A percentile compares a stretch with the other conserved stretches of the same genome.
phyloP scores from a whole-genome alignment of 2,888 invertebrate species.

The Drosophila anomelani region DNA sequence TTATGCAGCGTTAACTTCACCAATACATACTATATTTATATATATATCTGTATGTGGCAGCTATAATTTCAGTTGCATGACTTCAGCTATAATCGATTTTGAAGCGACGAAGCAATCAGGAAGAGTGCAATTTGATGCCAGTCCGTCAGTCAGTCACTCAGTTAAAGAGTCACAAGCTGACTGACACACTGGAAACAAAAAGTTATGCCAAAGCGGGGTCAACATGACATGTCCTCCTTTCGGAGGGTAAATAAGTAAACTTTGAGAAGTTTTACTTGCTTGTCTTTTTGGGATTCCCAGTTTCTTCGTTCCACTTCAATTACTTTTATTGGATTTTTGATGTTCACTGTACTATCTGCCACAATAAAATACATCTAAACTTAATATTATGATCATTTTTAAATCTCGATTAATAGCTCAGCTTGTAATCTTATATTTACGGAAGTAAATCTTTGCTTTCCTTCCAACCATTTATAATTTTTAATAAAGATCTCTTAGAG shows the following conservation, averaged over 20 bases:
- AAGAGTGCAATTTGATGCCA: constrained; percentile 71
- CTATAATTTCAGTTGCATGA: constrained; percentile 69
- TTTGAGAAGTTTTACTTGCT: neutral
- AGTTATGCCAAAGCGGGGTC: constrained; percentile 15
- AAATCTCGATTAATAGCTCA: no score
- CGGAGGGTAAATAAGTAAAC: neutral
- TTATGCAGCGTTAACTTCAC: constrained; percentile 34
- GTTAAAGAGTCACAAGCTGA: constrained; percentile 42
- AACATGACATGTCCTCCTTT: constrained; percentile 14
- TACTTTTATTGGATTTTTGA: neutral
- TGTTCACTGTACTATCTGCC: no score
- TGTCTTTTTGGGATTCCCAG: neutral
- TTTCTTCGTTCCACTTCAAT: neutral
- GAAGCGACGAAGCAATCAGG: constrained; percentile 60
- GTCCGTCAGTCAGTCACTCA: constrained; percentile 52
- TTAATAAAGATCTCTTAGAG: neutral
- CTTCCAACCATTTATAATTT: neutral
- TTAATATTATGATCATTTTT: neutral
- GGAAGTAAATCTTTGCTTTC: no score
- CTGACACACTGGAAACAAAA: constrained; percentile 29
- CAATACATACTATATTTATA: neutral
- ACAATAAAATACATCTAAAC: neutral
- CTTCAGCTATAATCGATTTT: constrained; percentile 71
- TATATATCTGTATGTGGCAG: constrained; percentile 24
- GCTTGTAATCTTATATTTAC: neutral